phyloP scores from a whole-genome alignment of 2,888 invertebrate species.

The Gastrophysa polygoni region DNA sequence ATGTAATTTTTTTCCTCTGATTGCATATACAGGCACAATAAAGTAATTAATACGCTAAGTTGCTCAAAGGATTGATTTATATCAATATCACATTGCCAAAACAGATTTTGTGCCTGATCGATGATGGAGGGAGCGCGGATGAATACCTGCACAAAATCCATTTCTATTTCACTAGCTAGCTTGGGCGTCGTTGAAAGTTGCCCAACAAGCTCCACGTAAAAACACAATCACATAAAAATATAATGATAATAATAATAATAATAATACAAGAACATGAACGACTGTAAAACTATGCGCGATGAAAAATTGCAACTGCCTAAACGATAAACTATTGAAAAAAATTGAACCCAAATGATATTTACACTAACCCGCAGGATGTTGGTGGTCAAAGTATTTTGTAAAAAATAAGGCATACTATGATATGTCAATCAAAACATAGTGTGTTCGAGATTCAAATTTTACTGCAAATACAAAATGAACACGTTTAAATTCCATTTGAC shows the following conservation, averaged over 20 bases:
- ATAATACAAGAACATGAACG: not conserved
- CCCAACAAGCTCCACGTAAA: not conserved
- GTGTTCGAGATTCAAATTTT: not conserved
- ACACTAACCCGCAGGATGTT: not conserved
- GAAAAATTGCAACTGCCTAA: not conserved
- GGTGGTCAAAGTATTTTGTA: not conserved
- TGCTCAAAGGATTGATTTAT: conserved; percentile 45
- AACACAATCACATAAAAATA: not conserved
- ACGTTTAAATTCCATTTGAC: too few relatives aligned
- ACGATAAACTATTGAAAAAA: not conserved
- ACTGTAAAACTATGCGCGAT: not conserved
- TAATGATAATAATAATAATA: too few relatives aligned
- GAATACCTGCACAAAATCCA: conserved; percentile 13
- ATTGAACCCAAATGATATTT: not conserved
- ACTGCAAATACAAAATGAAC: not conserved
- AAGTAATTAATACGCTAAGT: conserved; percentile 53
- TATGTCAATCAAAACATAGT: not conserved
- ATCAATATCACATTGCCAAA: conserved; percentile 56
- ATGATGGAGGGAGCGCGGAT: conserved; percentile 2
- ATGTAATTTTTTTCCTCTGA: conserved; percentile 50
- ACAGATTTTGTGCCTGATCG: conserved; percentile 48
- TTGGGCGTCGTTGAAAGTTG: conserved; percentile 6
- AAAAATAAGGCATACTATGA: not conserved
- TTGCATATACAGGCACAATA: conserved; percentile 56
- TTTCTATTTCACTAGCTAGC: conserved; percentile 18